A percentile compares a stretch with the other conserved stretches of the same genome.
Conservation (phyloP, 2,888 invertebrate genomes). For the Epirrita christyi region DNA sequence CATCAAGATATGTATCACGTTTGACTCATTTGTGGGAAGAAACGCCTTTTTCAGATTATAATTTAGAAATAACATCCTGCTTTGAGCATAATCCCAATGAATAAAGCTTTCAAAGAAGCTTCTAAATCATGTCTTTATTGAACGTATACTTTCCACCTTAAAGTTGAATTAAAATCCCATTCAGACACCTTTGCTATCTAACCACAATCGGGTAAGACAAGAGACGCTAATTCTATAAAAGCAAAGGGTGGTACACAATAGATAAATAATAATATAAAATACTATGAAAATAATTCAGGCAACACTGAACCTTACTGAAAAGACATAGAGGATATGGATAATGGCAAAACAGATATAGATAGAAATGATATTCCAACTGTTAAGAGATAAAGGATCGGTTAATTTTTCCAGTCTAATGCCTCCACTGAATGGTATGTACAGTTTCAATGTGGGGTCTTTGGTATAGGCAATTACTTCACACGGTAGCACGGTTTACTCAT, state of each 20-base stretch:
- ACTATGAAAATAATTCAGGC: conserved; percentile 22
- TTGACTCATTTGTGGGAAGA: too few species aligned
- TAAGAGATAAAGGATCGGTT: conserved; percentile 73
- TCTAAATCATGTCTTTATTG: too few species aligned
- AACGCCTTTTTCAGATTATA: too few species aligned
- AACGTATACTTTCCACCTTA: not conserved
- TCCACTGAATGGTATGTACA: conserved; percentile 64
- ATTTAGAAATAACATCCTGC: too few species aligned
- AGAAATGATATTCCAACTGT: conserved; percentile 57
- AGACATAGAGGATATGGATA: conserved; percentile 34
- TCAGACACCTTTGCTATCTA: conserved; percentile 62
- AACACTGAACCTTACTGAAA: conserved; percentile 43
- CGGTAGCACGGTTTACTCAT: conserved; percentile 16
- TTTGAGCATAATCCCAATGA: too few species aligned
- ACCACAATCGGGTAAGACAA: conserved; percentile 73
- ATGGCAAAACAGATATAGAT: conserved; percentile 31
- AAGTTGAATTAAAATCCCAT: conserved; percentile 62
- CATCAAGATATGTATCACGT: too few species aligned
- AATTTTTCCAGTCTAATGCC: conserved; percentile 79
- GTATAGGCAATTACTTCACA: conserved; percentile 37
- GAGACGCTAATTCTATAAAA: conserved; percentile 69
- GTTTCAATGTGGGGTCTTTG: conserved; percentile 56
- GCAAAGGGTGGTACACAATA: conserved; percentile 74
- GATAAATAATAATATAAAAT: conserved; percentile 55
- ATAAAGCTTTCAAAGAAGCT: too few species aligned